Base-by-base conservation (phyloP, 2,797 vertebrate species). In the Etheostoma perlongum region DNA sequence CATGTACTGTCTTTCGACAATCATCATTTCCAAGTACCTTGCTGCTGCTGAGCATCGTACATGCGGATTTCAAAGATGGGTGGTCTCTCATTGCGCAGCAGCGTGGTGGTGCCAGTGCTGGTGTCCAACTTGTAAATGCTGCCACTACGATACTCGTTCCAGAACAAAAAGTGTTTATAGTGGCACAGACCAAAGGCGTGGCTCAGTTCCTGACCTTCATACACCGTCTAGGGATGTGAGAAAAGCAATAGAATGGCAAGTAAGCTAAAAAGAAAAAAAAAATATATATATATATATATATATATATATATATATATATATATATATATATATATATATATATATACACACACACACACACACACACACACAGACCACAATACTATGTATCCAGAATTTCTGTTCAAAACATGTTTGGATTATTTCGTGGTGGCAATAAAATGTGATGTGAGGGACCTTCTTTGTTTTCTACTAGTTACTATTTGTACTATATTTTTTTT, bases 31-130 rank as follows among this genome's bases (percentile, higher is more conserved):
- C 2, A 13, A 1, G 21, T 85, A 98, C 98, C 98, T 96, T 98
- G 97, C 89, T 99, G 98, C 92, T 99, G 97, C 87, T 98, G 97
- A 0, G 97, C 97, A 0, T 99, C 97, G 0, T 98, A 99, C 96
- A 97, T 99, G 89, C 98, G 96, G 84, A 99, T 99, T 93, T 99
- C 98, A 66, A 99, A 99, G 89, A 99, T 97, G 65, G 98, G 98
- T 0, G 98, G 98, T 11, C 98, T 94, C 87, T 99, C 98, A 1
- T 96, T 97, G 23, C 98, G 96, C 72, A 99, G 92, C 74, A 98
- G 95, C 9, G 95, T 97, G 48, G 96, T 94, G 0, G 88, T 84
- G 85, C 96, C 96, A 16, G 96, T 95, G 61, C 89, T 79, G 83
- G 96, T 96, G 88, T 99, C 97, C 84, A 99, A 85, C 62, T 98